Conservation (phyloP, 2,888 invertebrate genomes). For the Epirrhoe alternata region DNA sequence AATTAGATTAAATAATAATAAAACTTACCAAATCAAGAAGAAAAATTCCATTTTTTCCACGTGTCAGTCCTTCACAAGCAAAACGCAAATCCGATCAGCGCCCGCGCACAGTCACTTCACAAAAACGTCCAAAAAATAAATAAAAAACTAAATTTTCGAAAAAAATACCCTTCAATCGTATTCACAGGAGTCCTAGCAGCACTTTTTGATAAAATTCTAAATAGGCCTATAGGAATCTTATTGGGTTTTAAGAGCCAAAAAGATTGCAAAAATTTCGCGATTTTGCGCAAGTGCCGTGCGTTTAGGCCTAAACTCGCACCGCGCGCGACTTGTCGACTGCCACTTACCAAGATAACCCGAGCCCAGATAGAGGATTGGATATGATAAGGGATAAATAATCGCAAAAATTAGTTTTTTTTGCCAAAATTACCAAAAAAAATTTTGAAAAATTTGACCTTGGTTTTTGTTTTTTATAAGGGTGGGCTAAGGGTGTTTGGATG, state of each 20-base stretch:
- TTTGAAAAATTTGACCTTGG: neutral
- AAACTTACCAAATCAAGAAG: constrained; percentile 61
- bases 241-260: constrained; percentile 60
- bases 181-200: constrained; percentile 50
- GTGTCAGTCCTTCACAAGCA: constrained; percentile 43
- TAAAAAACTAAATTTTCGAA: constrained; percentile 45
- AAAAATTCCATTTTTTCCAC: constrained; percentile 53
- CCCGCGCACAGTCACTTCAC: constrained; percentile 61
- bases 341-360: constrained; percentile 45
- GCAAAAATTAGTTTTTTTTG: neutral
- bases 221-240: constrained; percentile 84
- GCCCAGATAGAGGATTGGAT: constrained; percentile 55
- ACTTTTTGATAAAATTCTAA: constrained; percentile 56
- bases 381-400: constrained; percentile 57
- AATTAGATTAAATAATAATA: constrained; percentile 44
- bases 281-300: constrained; percentile 55
- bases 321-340: constrained; percentile 49
- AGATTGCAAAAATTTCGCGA: constrained; percentile 74
- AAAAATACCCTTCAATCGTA: constrained; percentile 58
- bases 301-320: constrained; percentile 71
- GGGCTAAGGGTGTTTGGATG: constrained; percentile 20
- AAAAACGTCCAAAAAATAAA: constrained; percentile 56
- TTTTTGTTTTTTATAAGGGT: constrained; percentile 15
- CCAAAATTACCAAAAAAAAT: constrained; percentile 2
- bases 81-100: constrained; percentile 42